phyloP scores from a whole-genome alignment of 1,140 invertebrate genomes.

The Drosophila pruinosa region DNA sequence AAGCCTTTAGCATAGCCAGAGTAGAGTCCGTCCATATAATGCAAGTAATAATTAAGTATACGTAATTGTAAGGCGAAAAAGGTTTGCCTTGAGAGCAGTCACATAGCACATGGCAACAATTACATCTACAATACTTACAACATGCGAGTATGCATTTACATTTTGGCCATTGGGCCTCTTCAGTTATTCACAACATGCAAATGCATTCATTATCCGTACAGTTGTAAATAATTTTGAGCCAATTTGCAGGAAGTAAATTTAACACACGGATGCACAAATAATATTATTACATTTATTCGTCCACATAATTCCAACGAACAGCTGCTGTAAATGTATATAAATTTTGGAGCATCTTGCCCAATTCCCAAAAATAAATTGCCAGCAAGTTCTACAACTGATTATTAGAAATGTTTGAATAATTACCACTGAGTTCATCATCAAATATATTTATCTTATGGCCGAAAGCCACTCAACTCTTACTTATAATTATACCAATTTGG shows the following conservation, averaged over 20 bases:
- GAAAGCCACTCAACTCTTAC: background rate
- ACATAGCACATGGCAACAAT: background rate
- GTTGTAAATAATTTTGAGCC: slow-evolving; percentile 5
- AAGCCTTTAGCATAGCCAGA: slow-evolving; percentile 8
- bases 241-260: background rate
- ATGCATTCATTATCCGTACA: slow-evolving; percentile 10
- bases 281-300: slow-evolving; percentile 13
- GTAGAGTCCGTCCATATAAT: slow-evolving; percentile 21
- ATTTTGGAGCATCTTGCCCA: too few relatives aligned
- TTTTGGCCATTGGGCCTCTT: slow-evolving; percentile 12
- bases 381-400: background rate
- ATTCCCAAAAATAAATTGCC: background rate
- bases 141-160: background rate
- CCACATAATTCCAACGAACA: slow-evolving; percentile 3
- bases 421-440: background rate
- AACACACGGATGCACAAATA: background rate
- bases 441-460: background rate
- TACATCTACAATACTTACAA: background rate
- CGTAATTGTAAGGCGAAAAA: slow-evolving; percentile 25
- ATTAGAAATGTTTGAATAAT: slow-evolving; percentile 2
- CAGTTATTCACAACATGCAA: slow-evolving; percentile 54
- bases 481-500: background rate
- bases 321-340: too few relatives aligned
- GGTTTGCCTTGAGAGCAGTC: background rate
- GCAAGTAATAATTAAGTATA: slow-evolving; percentile 55